Conservation (phyloP, 2,113 vertebrate genomes). For the Pyxicephalus adspersus region DNA sequence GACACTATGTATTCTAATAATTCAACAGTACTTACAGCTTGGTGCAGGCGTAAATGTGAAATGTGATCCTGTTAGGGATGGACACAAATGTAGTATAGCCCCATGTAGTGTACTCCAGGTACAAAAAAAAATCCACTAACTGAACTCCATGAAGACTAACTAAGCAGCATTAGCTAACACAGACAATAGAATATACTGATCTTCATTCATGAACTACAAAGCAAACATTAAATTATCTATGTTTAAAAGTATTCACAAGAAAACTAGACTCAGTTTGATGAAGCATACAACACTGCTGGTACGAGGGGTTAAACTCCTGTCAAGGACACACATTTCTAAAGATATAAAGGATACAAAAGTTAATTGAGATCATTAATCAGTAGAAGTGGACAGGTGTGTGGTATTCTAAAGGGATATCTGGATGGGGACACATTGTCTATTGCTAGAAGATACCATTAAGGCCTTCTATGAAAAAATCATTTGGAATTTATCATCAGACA, state of each 20-base stretch:
- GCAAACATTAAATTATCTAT: neutral
- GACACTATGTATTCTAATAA: too few species aligned
- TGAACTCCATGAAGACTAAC: too few species aligned
- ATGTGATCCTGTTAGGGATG: too few species aligned
- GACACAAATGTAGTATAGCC: too few species aligned
- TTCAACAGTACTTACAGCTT: too few species aligned
- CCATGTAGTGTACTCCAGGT: too few species aligned
- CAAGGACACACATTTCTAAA: constrained; percentile 45
- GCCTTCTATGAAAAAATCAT: constrained; percentile 31
- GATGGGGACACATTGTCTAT: constrained; percentile 44
- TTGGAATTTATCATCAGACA: constrained; percentile 1
- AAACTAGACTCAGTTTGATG: neutral
- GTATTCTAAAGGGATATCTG: constrained; percentile 48
- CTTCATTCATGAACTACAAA: neutral
- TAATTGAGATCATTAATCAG: constrained; percentile 57
- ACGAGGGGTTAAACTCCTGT: constrained; percentile 25
- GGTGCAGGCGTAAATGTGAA: too few species aligned
- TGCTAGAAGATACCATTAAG: constrained; percentile 28
- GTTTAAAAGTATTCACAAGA: neutral
- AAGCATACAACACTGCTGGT: neutral
- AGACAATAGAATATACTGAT: too few species aligned
- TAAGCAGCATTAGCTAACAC: too few species aligned
- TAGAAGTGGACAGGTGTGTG: constrained; percentile 50
- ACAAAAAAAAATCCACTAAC: too few species aligned
- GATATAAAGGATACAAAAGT: constrained; percentile 48